phyloP scores from a whole-genome alignment of 1,140 invertebrate species.

The Panonychus citri region DNA sequence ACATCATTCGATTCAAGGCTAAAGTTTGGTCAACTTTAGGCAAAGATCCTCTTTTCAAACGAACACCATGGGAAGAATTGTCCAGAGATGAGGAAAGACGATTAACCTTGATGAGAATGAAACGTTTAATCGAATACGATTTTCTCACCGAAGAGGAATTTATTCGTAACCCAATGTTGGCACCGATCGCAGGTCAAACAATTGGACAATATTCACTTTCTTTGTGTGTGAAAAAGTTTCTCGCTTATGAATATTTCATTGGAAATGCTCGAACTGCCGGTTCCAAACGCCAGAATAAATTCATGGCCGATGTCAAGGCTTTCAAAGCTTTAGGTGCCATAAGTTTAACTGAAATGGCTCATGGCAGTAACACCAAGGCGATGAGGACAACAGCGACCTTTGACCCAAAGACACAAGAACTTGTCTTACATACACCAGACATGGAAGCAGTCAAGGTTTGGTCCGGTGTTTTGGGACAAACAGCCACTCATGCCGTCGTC shows the following conservation, averaged over 20 bases:
- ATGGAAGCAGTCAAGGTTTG: conserved; percentile 88
- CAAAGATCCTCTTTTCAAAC: conserved; percentile 47
- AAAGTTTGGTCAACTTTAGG: conserved; percentile 36
- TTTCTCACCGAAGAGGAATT: conserved; percentile 36
- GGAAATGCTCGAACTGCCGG: conserved; percentile 37
- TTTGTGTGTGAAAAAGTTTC: conserved; percentile 33
- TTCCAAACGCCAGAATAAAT: conserved; percentile 43
- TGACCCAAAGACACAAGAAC: conserved; percentile 43
- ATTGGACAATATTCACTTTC: conserved; percentile 43
- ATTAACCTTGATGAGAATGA: conserved; percentile 33
- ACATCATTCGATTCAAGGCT: conserved; percentile 43
- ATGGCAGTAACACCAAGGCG: conserved; percentile 75
- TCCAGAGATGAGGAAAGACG: conserved; percentile 42
- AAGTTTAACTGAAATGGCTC: conserved; percentile 70
- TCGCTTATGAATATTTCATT: conserved; percentile 21
- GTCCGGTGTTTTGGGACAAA: conserved; percentile 48
- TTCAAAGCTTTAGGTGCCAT: conserved; percentile 43
- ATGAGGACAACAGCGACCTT: conserved; percentile 73
- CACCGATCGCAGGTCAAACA: conserved; percentile 19
- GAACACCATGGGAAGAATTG: conserved; percentile 26
- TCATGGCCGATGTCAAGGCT: conserved; percentile 39
- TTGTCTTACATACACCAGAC: conserved; percentile 70
- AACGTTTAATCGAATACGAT: conserved; percentile 35
- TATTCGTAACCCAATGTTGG: conserved; percentile 22
- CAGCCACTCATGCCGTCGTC: conserved; percentile 56